Conservation (phyloP, 2,113 vertebrate genomes). For the Colistium nudipinnis region DNA sequence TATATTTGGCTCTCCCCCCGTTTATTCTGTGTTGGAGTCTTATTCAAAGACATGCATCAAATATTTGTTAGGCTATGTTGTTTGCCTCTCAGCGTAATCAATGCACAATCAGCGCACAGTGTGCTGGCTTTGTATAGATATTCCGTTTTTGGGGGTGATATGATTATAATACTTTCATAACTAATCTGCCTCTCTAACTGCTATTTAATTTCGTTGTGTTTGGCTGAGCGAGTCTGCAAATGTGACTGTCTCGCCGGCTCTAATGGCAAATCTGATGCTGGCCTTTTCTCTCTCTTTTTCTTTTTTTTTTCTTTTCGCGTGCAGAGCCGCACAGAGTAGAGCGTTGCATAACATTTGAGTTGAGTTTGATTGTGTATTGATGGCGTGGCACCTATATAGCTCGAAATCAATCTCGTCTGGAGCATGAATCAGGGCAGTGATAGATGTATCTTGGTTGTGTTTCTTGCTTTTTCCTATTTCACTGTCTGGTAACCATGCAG, state of each 20-base stretch:
- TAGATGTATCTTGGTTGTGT: conserved; percentile 71
- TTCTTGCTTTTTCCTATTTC: conserved; percentile 80
- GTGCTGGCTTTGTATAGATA: conserved; percentile 29
- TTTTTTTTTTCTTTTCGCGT: conserved; percentile 55
- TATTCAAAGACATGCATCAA: conserved; percentile 74
- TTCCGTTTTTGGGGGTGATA: conserved; percentile 11
- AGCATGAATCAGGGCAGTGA: conserved; percentile 82
- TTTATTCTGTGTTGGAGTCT: conserved; percentile 58
- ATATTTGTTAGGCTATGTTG: conserved; percentile 71
- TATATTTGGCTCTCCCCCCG: conserved; percentile 63
- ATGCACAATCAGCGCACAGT: conserved; percentile 61
- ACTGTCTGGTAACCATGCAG: conserved; percentile 69
- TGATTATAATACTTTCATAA: conserved; percentile 32
- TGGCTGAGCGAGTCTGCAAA: conserved; percentile 35
- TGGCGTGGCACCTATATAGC: conserved; percentile 74
- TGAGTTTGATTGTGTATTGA: conserved; percentile 87
- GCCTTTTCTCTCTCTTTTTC: conserved; percentile 52
- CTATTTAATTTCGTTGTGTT: conserved; percentile 34
- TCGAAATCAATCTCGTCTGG: conserved; percentile 86
- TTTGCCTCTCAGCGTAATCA: conserved; percentile 73
- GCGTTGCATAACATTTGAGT: conserved; percentile 84
- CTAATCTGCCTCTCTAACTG: conserved; percentile 29
- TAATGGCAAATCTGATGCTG: conserved; percentile 53
- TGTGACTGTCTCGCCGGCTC: conserved; percentile 44
- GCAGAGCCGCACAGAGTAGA: conserved; percentile 76